These are phyloP conservation scores for Burhinus bistriatus DNA, from an alignment of 2,113 vertebrate species.

Conservation along the genomic window DNA sequence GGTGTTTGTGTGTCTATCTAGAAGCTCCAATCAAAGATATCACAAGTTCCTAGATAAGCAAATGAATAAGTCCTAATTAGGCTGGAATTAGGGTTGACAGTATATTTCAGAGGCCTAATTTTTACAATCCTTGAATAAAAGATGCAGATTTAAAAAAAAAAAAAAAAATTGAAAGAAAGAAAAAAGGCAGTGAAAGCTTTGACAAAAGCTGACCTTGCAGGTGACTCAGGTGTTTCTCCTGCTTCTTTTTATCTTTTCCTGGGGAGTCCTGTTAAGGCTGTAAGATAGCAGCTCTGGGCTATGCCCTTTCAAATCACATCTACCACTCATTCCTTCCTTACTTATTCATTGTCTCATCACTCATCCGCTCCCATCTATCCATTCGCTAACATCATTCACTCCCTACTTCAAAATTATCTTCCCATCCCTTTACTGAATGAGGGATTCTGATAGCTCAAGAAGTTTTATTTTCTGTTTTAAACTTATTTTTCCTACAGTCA, in stretches of 20 bases:
- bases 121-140: neutral
- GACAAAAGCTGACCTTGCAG: neutral
- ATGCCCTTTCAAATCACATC: conserved; percentile 19
- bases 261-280: neutral
- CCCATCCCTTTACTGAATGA: neutral
- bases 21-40: neutral
- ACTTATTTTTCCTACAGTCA: neutral
- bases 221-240: neutral
- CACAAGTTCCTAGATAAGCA: neutral
- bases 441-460: neutral
- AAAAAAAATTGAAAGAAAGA: neutral
- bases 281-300: neutral
- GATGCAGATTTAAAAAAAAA: neutral
- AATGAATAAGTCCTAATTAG: neutral
- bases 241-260: neutral
- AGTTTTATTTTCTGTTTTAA: neutral
- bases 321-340: conserved; percentile 15
- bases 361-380: neutral
- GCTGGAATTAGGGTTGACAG: neutral
- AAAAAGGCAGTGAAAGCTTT: neutral
- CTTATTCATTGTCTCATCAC: conserved; percentile 7
- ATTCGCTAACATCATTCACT: neutral
- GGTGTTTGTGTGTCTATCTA: neutral
- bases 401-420: neutral
- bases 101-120: neutral